Evolutionary conservation across 2,888 invertebrate species (phyloP).

Genomic region (Eupithecia vulgata): DNA sequence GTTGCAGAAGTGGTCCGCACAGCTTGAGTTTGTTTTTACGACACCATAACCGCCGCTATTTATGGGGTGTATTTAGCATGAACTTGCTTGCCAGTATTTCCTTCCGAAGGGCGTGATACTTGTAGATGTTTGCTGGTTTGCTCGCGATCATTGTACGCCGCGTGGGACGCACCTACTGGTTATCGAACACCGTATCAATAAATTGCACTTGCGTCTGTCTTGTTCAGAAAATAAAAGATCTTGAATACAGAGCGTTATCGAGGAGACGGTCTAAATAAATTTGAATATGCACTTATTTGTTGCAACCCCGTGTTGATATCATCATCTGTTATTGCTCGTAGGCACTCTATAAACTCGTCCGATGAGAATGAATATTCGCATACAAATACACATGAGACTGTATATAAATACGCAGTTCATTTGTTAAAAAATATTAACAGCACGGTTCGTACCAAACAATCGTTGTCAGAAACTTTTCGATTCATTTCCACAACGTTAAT

Average conservation of each 20-base stretch:
- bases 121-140: slow-evolving; percentile 61
- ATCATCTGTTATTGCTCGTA: slow-evolving; percentile 58
- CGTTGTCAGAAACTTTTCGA: slow-evolving; percentile 59
- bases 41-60: slow-evolving; percentile 76
- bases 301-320: slow-evolving; percentile 69
- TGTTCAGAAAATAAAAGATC: slow-evolving; percentile 78
- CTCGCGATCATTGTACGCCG: slow-evolving; percentile 63
- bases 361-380: slow-evolving; percentile 20
- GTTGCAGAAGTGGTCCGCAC: slow-evolving; percentile 67
- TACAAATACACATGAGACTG: slow-evolving; percentile 24
- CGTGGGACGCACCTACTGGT: slow-evolving; percentile 80
- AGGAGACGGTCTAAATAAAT: slow-evolving; percentile 79
- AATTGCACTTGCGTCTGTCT: slow-evolving; percentile 79
- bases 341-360: slow-evolving; percentile 36
- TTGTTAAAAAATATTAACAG: slow-evolving; percentile 44
- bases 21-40: slow-evolving; percentile 81
- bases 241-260: slow-evolving; percentile 71
- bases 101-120: slow-evolving; percentile 71
- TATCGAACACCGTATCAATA: slow-evolving; percentile 80
- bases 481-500: slow-evolving; percentile 58
- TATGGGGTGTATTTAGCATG: slow-evolving; percentile 78
- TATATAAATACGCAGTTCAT: slow-evolving; percentile 37
- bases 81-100: slow-evolving; percentile 63
- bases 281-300: slow-evolving; percentile 75
- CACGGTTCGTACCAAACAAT: slow-evolving; percentile 45